A percentile compares a stretch with the other conserved stretches of the same genome.
These are phyloP conservation scores for Athrips mouffetella DNA, from an alignment of 2,888 invertebrate genomes.

Conservation along the genomic window DNA sequence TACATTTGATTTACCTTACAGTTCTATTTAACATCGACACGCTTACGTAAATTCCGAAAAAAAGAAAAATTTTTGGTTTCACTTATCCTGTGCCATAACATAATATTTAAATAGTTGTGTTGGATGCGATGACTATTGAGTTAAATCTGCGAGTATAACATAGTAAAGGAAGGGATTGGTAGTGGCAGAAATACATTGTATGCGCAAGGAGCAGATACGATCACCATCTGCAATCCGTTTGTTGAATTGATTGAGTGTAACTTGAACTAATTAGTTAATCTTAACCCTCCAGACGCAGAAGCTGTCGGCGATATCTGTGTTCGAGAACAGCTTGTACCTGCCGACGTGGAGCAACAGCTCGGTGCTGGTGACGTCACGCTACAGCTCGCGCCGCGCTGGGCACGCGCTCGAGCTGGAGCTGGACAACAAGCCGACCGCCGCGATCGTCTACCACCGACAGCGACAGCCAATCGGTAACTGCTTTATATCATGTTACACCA, in stretches of 20 bases:
- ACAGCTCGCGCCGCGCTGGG: conserved; percentile 17
- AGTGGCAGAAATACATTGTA: too few species aligned
- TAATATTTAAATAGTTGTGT: too few species aligned
- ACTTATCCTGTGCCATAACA: too few species aligned
- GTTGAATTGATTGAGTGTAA: not conserved
- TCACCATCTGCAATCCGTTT: too few species aligned
- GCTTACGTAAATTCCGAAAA: too few species aligned
- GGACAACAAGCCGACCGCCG: conserved; percentile 75
- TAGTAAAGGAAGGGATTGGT: too few species aligned
- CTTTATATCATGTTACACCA: not conserved
- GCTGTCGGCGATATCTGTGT: conserved; percentile 84
- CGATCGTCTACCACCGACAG: conserved; percentile 86
- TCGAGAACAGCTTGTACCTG: conserved; percentile 85
- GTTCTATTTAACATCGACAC: too few species aligned
- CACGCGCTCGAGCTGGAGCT: conserved; percentile 20
- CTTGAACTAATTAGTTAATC: not conserved
- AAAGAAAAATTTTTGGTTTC: too few species aligned
- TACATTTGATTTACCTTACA: too few species aligned
- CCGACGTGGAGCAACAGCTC: conserved; percentile 84
- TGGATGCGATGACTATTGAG: too few species aligned
- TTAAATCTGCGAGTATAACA: too few species aligned
- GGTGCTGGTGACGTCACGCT: conserved; percentile 62
- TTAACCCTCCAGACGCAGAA: conserved; percentile 75
- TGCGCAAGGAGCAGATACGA: too few species aligned
- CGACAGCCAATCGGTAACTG: conserved; percentile 81